Evolutionary conservation across 2,797 vertebrate species (phyloP).

Genomic region (Tenualosa thibaudeaui): DNA sequence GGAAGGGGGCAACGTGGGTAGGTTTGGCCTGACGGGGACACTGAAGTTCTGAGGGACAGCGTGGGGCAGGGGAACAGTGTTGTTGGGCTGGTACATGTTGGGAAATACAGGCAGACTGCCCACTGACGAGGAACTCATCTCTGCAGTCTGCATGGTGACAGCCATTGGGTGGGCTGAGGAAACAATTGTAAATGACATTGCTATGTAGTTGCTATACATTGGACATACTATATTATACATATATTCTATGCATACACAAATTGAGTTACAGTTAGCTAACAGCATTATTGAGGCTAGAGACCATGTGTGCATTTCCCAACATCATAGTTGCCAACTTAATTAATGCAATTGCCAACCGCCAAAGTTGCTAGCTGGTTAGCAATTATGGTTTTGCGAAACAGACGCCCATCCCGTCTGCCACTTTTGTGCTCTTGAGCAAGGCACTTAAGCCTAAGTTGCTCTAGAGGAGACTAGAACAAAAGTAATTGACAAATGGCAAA

Average conservation of each 20-base stretch:
- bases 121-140: conserved; percentile 29
- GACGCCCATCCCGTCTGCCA: too few species aligned
- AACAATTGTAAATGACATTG: neutral
- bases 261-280: too few species aligned
- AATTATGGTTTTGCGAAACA: too few species aligned
- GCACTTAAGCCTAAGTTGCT: too few species aligned
- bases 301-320: neutral
- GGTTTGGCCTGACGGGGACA: conserved; percentile 49
- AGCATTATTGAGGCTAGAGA: neutral
- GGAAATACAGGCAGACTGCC: conserved; percentile 48
- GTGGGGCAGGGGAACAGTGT: conserved; percentile 43
- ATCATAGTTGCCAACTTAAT: too few species aligned
- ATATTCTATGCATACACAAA: neutral
- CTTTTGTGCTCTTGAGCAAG: too few species aligned
- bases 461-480: too few species aligned
- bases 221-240: neutral
- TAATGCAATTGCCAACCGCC: too few species aligned
- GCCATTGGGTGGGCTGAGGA: neutral
- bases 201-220: neutral
- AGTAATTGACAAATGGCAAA: too few species aligned
- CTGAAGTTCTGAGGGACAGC: conserved; percentile 49
- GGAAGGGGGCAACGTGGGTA: conserved; percentile 24
- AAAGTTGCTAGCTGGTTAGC: too few species aligned
- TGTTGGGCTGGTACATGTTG: conserved; percentile 55
- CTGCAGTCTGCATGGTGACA: neutral